Conservation (phyloP, 1,140 invertebrate species). For the Tetramorium simillimum region DNA sequence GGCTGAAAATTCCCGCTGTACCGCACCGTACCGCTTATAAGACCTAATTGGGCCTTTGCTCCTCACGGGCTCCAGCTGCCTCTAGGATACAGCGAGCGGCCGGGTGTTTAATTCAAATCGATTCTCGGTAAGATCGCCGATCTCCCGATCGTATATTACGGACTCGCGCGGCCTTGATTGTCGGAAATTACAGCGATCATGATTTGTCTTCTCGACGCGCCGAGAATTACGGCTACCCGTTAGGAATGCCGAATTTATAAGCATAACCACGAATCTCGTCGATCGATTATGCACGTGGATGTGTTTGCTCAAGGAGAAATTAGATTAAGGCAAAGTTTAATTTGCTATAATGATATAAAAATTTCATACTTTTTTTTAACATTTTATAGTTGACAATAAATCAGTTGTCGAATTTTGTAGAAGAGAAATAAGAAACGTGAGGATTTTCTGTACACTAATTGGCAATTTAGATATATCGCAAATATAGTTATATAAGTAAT, state of each 20-base stretch:
- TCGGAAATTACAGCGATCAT: slow-evolving; percentile 63
- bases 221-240: slow-evolving; percentile 9
- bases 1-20: slow-evolving; percentile 6
- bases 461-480: background rate
- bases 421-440: background rate
- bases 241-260: slow-evolving; percentile 55
- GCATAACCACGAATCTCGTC: background rate
- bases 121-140: slow-evolving; percentile 64
- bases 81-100: slow-evolving; percentile 21
- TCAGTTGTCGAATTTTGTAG: background rate
- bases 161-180: slow-evolving; percentile 52
- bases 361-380: background rate
- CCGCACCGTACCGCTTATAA: slow-evolving; percentile 31
- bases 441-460: background rate
- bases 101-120: slow-evolving; percentile 69
- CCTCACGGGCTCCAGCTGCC: slow-evolving; percentile 63
- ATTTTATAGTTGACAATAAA: background rate
- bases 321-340: background rate
- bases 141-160: slow-evolving; percentile 58
- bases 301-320: background rate
- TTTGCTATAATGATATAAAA: background rate
- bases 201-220: slow-evolving; percentile 69
- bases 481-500: background rate
- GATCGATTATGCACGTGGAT: background rate
- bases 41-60: slow-evolving; percentile 66